Percentiles rank a stretch among this genome's conserved stretches.
Conservation (phyloP, 2,888 invertebrate species). For the Scaeva pyrastri region DNA sequence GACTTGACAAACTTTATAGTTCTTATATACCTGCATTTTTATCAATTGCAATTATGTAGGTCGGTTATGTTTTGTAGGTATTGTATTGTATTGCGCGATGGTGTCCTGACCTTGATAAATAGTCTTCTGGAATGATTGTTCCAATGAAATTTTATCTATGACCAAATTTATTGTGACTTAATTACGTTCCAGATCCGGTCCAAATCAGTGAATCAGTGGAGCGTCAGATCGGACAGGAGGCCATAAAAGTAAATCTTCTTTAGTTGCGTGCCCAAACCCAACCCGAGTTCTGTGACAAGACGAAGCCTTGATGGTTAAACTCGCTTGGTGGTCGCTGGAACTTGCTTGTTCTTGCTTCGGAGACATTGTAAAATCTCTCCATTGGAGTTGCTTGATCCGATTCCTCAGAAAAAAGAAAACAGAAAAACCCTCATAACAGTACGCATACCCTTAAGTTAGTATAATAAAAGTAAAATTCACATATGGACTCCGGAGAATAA, state of each 20-base stretch:
- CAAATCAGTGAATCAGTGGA: constrained; percentile 55
- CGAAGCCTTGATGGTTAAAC: background rate
- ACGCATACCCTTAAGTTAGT: background rate
- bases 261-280: constrained; percentile 52
- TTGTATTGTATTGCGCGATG: background rate
- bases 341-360: background rate
- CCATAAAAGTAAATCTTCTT: constrained; percentile 71
- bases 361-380: too few species aligned
- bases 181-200: constrained; percentile 55
- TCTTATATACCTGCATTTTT: too few species aligned
- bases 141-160: constrained; percentile 60
- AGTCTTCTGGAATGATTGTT: background rate
- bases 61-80: background rate
- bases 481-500: constrained; percentile 62
- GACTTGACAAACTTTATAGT: too few species aligned
- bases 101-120: background rate
- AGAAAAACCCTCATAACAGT: background rate
- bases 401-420: too few species aligned
- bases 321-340: background rate
- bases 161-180: constrained; percentile 62
- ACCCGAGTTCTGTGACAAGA: constrained; percentile 17
- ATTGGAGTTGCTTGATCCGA: too few species aligned
- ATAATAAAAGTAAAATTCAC: constrained; percentile 38
- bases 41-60: too few species aligned
- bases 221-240: constrained; percentile 51